These are phyloP conservation scores for Hemithea aestivaria DNA, from an alignment of 2,888 invertebrate species.

Conservation along the genomic window DNA sequence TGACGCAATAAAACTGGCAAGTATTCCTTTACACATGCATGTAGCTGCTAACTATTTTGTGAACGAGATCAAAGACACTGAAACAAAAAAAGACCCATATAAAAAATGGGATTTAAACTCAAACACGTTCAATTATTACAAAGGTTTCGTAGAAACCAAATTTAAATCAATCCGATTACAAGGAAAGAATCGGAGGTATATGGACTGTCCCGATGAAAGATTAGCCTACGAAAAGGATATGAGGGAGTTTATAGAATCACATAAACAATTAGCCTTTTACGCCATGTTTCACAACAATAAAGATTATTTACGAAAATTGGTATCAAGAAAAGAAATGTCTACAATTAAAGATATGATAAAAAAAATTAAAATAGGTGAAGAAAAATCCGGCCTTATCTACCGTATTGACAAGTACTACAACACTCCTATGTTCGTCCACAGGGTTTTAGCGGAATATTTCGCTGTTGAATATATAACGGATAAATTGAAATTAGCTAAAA, in stretches of 20 bases:
- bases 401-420: conserved; percentile 3
- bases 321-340: not conserved
- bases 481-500: no score
- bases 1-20: not conserved
- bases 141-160: conserved; percentile 3
- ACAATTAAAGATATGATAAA: not conserved
- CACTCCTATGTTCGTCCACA: no score
- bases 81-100: not conserved
- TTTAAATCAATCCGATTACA: conserved; percentile 1
- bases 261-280: conserved; percentile 3
- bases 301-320: not conserved
- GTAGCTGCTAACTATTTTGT: conserved; percentile 3
- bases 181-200: conserved; percentile 3
- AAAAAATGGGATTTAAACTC: conserved; percentile 5
- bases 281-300: conserved; percentile 1
- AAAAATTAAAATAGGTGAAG: conserved; percentile 3
- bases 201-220: conserved; percentile 1
- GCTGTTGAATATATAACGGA: no score
- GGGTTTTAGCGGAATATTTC: no score
- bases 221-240: conserved; percentile 4
- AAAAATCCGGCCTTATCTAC: conserved; percentile 5
- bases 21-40: conserved; percentile 4
- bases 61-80: conserved; percentile 2
- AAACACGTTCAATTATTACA: conserved; percentile 3
- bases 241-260: not conserved